phyloP scores from a whole-genome alignment of 2,113 vertebrate genomes.

The Saguinus midas region DNA sequence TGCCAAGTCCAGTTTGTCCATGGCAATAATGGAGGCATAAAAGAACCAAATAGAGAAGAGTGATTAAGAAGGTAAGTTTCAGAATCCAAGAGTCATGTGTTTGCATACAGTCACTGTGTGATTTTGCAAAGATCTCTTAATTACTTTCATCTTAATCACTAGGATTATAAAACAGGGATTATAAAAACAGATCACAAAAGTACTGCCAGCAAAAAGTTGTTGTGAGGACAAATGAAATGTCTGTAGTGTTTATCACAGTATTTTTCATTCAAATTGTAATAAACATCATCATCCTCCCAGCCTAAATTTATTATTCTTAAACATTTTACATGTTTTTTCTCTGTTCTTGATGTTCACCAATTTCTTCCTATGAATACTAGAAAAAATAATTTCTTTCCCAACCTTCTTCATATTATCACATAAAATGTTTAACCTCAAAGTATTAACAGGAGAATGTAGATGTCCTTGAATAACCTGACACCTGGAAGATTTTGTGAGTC shows the following conservation, averaged over 20 bases:
- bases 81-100: background rate
- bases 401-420: background rate
- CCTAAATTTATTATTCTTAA: background rate
- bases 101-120: no score
- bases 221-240: background rate
- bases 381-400: background rate
- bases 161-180: background rate
- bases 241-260: background rate
- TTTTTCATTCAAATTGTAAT: background rate
- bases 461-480: background rate
- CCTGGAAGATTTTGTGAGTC: background rate
- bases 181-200: background rate
- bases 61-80: background rate
- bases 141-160: background rate
- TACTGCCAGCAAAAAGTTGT: no score
- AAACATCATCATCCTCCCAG: background rate
- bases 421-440: slow-evolving; percentile 16
- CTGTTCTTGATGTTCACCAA: background rate
- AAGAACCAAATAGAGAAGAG: background rate
- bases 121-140: background rate
- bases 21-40: background rate
- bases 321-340: background rate
- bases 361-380: background rate
- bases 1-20: background rate
- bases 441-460: background rate